These are phyloP conservation scores for Matsumurasca onukii DNA, from an alignment of 1,140 invertebrate genomes.

Conservation along the genomic window DNA sequence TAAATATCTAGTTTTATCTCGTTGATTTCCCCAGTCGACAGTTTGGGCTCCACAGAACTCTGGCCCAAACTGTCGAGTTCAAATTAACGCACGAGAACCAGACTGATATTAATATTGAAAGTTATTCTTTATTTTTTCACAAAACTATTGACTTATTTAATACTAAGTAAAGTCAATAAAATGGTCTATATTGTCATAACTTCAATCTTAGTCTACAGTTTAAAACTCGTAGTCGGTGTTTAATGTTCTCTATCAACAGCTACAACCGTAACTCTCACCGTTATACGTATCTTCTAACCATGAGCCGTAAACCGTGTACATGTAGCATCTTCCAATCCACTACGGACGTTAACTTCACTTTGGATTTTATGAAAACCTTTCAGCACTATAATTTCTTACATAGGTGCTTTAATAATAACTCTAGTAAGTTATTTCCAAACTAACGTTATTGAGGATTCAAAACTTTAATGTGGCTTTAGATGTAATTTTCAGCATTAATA, in stretches of 20 bases:
- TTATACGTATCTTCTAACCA: neutral
- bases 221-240: no score
- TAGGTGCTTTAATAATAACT: neutral
- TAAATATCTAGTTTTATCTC: constrained; percentile 13
- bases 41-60: neutral
- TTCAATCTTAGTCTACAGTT: no score
- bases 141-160: no score
- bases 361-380: constrained; percentile 15
- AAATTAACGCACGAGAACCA: neutral
- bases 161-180: no score
- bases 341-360: neutral
- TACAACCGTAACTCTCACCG: neutral
- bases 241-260: no score
- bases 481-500: constrained; percentile 13
- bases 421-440: neutral
- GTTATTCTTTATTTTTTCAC: neutral
- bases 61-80: neutral
- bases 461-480: neutral
- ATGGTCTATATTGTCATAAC: no score
- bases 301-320: neutral
- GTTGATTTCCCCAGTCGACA: neutral
- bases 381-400: neutral
- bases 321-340: neutral
- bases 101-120: constrained; percentile 18
- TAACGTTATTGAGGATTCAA: neutral